Evolutionary conservation across 2,113 vertebrate species (phyloP), one percentile per base, ranked within the genome.

Genomic region (Bucco capensis): DNA sequence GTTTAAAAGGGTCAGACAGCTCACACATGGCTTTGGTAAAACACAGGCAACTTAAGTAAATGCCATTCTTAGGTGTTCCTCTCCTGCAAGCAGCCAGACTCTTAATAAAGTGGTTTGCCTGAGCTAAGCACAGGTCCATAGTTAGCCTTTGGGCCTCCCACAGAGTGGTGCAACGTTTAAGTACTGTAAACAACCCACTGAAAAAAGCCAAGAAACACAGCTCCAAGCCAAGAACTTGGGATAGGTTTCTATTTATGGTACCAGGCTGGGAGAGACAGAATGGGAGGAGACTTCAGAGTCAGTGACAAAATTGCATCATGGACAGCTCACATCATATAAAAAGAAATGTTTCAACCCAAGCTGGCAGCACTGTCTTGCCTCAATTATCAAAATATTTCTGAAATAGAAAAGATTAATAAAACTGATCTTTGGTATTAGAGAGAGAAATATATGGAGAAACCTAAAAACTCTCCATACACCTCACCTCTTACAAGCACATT

Each of bases 101-200:
- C 89, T 85, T 92, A 94, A 92, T 83, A 92, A 85, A 0, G 25
- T 79, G 89, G 94, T 94, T 94, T 89, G 82, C 78, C 33, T 49
- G 58, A 79, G 51, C 50, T 16, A 38, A 71, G 80, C 73, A 38
- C 69, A 84, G 80, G 56, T 38, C 89, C 71, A 42, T 18, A 46
- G 76, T 89, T 91, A 95, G 89, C 53, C 78, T 88, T 69, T 35
- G 46, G 87, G 94, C 94, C 95, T 95, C 95, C 93, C 93, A 96
- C 87, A 72, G 86, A 86, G 84, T 9, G 38, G 62, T 83, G 67
- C 67, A 75, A 54, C 46, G 66, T 70, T 94, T 66, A 85, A 92
- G 74, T 69, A 76, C 67, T 75, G 82, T 89, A 91, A 96, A 95
- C 91, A 95, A 91, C 62, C 40, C 50, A 38, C 57, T 27, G 53